Conservation (phyloP, 1,140 invertebrate genomes). For the Euura lappo region DNA sequence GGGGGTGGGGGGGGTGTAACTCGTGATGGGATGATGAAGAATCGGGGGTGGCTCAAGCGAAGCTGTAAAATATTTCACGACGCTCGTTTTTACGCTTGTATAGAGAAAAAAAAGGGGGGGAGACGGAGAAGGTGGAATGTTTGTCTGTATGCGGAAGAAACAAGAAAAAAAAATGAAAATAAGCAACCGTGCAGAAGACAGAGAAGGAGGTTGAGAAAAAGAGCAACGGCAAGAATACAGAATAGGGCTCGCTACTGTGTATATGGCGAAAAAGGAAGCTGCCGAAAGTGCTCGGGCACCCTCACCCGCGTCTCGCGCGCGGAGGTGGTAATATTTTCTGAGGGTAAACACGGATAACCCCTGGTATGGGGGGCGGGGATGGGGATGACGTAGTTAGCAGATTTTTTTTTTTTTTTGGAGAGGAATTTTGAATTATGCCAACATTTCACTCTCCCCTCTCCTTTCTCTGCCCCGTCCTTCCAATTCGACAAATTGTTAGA, state of each 20-base stretch:
- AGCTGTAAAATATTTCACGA: too few relatives aligned
- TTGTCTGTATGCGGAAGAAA: too few relatives aligned
- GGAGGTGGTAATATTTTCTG: not conserved
- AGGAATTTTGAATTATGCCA: not conserved
- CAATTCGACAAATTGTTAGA: too few relatives aligned
- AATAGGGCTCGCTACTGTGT: not conserved
- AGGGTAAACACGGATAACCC: not conserved
- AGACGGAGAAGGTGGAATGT: not conserved
- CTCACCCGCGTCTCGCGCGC: not conserved
- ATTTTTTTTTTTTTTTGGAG: not conserved
- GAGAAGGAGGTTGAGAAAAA: not conserved
- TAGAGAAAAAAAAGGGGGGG: not conserved
- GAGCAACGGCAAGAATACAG: not conserved
- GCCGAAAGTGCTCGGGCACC: not conserved
- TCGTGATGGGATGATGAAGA: too few relatives aligned
- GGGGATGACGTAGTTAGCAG: not conserved
- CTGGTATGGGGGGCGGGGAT: not conserved
- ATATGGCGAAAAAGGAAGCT: not conserved
- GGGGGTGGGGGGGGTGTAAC: too few relatives aligned
- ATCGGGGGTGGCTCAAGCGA: too few relatives aligned
- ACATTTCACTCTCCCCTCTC: not conserved
- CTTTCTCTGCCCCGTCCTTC: not conserved
- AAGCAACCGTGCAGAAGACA: constrained; percentile 6
- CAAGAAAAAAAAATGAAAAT: not conserved
- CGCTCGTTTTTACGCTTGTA: not conserved